Evolutionary conservation across 1,140 invertebrate genomes (phyloP).

Genomic region (Drosophila pseudoananassae): DNA sequence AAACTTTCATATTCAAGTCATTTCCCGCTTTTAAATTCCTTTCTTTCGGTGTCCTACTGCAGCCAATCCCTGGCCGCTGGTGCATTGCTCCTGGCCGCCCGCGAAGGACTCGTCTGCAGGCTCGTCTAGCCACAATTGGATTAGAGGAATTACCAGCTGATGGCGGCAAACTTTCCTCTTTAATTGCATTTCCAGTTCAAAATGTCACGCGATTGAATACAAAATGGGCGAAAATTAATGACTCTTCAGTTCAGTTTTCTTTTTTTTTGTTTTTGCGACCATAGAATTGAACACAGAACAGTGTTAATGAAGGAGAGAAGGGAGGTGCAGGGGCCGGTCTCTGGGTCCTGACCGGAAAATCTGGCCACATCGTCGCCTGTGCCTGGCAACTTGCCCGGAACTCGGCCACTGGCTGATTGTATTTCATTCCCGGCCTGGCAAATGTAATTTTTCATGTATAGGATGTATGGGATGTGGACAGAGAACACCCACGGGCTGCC

Average conservation of each 20-base stretch:
- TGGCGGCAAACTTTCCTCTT: slow-evolving; percentile 40
- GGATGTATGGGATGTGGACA: slow-evolving; percentile 35
- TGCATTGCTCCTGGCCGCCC: slow-evolving; percentile 50
- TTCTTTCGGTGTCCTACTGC: slow-evolving; percentile 35
- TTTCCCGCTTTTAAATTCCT: slow-evolving; percentile 11
- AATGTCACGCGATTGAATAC: slow-evolving; percentile 53
- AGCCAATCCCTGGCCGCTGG: slow-evolving; percentile 61
- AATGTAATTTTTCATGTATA: slow-evolving; percentile 74
- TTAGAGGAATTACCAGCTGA: slow-evolving; percentile 35
- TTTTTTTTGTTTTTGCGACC: slow-evolving; percentile 27
- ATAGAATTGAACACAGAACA: slow-evolving; percentile 45
- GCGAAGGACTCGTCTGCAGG: slow-evolving; percentile 66
- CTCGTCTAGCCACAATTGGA: slow-evolving; percentile 46
- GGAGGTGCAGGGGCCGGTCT: neutral
- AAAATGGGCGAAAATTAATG: slow-evolving; percentile 63
- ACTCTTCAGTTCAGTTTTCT: slow-evolving; percentile 25
- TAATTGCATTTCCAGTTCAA: slow-evolving; percentile 60
- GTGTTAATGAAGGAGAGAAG: slow-evolving; percentile 33
- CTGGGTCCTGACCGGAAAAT: slow-evolving; percentile 40
- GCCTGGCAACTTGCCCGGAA: slow-evolving; percentile 57
- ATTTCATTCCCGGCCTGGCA: slow-evolving; percentile 32
- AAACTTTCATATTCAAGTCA: neutral
- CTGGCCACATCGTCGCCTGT: slow-evolving; percentile 49
- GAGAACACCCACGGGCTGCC: slow-evolving; percentile 20
- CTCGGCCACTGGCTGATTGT: slow-evolving; percentile 23